Evolutionary conservation across 2,113 vertebrate genomes (phyloP).

Genomic region (Scopus umbretta): DNA sequence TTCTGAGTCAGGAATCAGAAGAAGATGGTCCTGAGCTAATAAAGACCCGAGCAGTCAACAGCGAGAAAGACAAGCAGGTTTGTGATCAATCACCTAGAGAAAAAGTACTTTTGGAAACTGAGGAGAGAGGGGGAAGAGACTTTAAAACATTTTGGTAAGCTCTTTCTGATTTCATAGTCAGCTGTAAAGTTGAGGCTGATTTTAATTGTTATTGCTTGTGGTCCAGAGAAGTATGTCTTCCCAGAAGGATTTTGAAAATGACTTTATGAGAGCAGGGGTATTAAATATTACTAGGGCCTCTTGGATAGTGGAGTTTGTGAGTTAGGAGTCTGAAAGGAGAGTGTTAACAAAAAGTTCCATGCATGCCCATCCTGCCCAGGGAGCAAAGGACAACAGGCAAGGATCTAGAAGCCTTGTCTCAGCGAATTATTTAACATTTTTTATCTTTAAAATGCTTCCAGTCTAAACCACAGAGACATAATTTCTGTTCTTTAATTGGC

Average conservation of each 20-base stretch:
- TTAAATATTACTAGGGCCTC: not conserved
- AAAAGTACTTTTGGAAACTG: not conserved
- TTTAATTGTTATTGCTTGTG: not conserved
- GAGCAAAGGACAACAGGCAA: conserved; percentile 5
- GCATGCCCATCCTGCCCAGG: not conserved
- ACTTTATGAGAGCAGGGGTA: not conserved
- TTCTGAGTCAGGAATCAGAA: not conserved
- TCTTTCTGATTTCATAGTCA: not conserved
- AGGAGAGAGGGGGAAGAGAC: not conserved
- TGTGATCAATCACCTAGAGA: not conserved
- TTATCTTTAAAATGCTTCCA: conserved; percentile 51
- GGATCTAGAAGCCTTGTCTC: conserved; percentile 2
- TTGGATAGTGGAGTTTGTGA: not conserved
- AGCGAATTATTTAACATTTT: conserved; percentile 41
- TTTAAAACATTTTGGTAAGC: not conserved
- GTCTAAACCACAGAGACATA: conserved; percentile 43
- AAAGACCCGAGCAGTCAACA: not conserved
- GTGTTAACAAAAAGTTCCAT: not conserved
- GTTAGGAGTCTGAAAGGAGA: not conserved
- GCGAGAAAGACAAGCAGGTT: not conserved
- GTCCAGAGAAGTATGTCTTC: not conserved
- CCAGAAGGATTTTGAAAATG: not conserved
- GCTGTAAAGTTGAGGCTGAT: not conserved
- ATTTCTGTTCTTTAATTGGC: conserved; percentile 61
- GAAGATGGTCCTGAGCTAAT: not conserved